Base-by-base conservation (phyloP, 2,888 invertebrate species). In the Halocaridina rubra region DNA sequence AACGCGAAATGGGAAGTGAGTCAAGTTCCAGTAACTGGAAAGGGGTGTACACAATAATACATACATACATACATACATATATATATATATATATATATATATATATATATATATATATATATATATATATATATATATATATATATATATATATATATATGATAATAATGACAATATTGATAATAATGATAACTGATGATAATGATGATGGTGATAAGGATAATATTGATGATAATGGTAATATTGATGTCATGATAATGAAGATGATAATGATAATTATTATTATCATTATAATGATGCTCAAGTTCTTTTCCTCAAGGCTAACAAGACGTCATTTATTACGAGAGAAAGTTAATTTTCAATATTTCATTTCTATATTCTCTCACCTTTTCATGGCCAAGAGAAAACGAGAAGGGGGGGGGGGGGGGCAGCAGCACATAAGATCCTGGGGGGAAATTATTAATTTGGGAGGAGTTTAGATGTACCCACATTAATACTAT, bases 41-140 rank as follows among this genome's bases (percentile, higher is more conserved):
- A 67, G 67, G 27, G 67, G 29, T n/a, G n/a, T n/a, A n/a, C 61
- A 61, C 22, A 7, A 16, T 19, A 24, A 24, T 3, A 64, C 22
- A 3, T 29, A 13, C 22, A 29, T 27, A 27, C 3, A 7, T 64
- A 22, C 22, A 27, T 8, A n/a, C 22, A 3, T 27, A 53, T 53
- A 53, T 7, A 53, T 53, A 53, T 7, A 53, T 53, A 53, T 7
- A 53, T 53, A 53, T 19, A 53, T 8, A 53, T 19, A 53, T 8
- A 53, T 8, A 53, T 8, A 53, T 2, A 53, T 53, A 53, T 53
- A 53, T 53, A 53, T 53, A 29, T 69, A 30, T 29, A 29, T 29
- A 30, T 69, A 69, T 29, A 69, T 69, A 69, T 29, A 69, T 69
- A 69, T 29, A 67, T 24, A 67, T 67, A 67, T 24, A 67, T 67